Percentiles rank a stretch among this genome's conserved stretches.
phyloP scores from a whole-genome alignment of 2,113 vertebrate species.

The Neodontobutis hainanensis region DNA sequence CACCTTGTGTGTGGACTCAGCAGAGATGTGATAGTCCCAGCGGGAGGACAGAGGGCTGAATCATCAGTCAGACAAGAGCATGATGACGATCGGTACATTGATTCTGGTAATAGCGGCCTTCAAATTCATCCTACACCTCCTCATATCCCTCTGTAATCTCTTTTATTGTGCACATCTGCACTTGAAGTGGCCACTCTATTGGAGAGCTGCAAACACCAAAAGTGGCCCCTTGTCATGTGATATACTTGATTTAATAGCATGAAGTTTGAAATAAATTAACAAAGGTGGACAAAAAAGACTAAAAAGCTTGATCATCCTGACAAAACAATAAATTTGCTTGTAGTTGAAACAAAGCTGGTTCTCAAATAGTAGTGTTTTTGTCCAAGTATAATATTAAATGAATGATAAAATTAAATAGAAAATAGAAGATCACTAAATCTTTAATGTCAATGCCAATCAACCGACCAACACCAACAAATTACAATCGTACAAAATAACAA shows the following conservation, averaged over 20 bases:
- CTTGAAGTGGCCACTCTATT: background rate
- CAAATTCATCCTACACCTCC: constrained; percentile 7
- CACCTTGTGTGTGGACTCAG: constrained; percentile 18
- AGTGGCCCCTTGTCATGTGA: background rate
- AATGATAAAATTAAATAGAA: background rate
- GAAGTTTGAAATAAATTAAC: background rate
- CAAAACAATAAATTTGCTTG: no score
- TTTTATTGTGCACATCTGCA: background rate
- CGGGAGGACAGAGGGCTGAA: constrained; percentile 27
- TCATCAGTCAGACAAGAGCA: constrained; percentile 19
- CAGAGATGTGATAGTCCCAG: constrained; percentile 49
- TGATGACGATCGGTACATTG: constrained; percentile 28
- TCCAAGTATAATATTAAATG: background rate
- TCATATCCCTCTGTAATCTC: background rate
- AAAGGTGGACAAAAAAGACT: background rate
- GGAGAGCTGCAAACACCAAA: background rate
- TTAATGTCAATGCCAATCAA: constrained; percentile 35
- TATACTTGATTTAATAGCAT: background rate
- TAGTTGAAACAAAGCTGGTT: no score
- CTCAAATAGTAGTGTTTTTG: background rate
- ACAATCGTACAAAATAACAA: constrained; percentile 27
- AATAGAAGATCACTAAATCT: constrained; percentile 27
- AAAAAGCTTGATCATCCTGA: constrained; percentile 5
- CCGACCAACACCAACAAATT: constrained; percentile 35
- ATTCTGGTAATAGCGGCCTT: constrained; percentile 35